Conservation (phyloP, 2,797 vertebrate genomes). For the Onychomys leucogaster region DNA sequence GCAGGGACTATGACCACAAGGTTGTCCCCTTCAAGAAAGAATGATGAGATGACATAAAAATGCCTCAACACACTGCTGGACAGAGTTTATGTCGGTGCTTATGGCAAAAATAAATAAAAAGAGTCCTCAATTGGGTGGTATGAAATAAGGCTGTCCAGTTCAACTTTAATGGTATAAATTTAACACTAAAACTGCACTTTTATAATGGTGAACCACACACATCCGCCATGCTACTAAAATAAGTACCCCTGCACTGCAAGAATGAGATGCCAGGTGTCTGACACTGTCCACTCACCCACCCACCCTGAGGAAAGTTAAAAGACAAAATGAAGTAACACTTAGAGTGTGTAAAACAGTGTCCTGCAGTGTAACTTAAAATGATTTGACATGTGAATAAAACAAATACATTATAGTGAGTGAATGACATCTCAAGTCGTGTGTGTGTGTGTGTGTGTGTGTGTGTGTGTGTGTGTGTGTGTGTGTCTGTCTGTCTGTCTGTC, state of each 20-base stretch:
- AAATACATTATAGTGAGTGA: neutral
- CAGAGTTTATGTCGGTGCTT: neutral
- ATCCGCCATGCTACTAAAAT: neutral
- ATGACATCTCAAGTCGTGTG: no score
- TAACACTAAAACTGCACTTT: conserved; percentile 47
- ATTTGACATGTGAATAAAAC: neutral
- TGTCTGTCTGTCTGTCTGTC: no score
- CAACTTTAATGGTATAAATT: conserved; percentile 31
- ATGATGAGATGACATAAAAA: neutral
- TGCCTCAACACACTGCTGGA: neutral
- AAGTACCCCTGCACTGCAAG: neutral
- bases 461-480: neutral
- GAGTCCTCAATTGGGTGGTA: conserved; percentile 44
- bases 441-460: neutral
- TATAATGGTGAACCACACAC: neutral
- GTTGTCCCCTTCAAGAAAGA: conserved; percentile 11
- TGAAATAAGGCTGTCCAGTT: conserved; percentile 13
- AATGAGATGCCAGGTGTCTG: neutral
- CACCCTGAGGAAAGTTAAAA: neutral
- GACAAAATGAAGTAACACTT: neutral
- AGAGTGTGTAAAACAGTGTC: no score
- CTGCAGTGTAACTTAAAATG: neutral
- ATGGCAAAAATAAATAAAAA: conserved; percentile 57
- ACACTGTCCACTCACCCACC: rapidly evolving
- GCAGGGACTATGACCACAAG: neutral